These are phyloP conservation scores for Drosophila guanche DNA, from an alignment of 1,140 invertebrate species.

Conservation along the genomic window DNA sequence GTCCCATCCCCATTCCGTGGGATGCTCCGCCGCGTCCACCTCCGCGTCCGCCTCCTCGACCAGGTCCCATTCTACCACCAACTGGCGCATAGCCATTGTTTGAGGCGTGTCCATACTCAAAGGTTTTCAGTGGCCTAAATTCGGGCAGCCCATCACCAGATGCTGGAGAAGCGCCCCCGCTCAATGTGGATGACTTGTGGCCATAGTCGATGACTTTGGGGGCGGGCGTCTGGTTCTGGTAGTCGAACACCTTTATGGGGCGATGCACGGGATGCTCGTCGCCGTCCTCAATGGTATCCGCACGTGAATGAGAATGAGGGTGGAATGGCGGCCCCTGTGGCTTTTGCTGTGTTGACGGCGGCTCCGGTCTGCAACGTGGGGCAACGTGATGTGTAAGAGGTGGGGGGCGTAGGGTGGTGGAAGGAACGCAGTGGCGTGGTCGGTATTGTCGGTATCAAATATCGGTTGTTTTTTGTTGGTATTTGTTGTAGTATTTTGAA, in stretches of 20 bases:
- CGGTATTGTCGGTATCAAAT: constrained; percentile 5
- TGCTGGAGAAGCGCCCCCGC: not conserved
- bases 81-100: constrained; percentile 2
- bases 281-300: not conserved
- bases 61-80: constrained; percentile 5
- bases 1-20: constrained; percentile 21
- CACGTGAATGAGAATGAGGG: too few species aligned
- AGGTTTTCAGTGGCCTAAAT: constrained; percentile 85
- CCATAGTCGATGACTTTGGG: constrained; percentile 90
- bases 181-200: constrained; percentile 84
- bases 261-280: constrained; percentile 58
- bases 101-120: constrained; percentile 86
- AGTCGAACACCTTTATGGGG: constrained; percentile 79
- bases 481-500: too few species aligned
- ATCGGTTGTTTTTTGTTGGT: too few species aligned
- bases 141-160: constrained; percentile 24
- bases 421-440: constrained; percentile 41
- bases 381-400: too few species aligned
- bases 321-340: not conserved
- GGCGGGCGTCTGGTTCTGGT: constrained; percentile 82
- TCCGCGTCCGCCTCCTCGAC: not conserved
- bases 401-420: constrained; percentile 1
- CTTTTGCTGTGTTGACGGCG: constrained; percentile 2
- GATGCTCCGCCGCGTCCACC: not conserved
- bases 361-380: constrained; percentile 59